Evolutionary conservation across 2,888 invertebrate genomes (phyloP), one percentile per base, ranked within the genome.

Genomic region (Sphecodes monilicornis): DNA sequence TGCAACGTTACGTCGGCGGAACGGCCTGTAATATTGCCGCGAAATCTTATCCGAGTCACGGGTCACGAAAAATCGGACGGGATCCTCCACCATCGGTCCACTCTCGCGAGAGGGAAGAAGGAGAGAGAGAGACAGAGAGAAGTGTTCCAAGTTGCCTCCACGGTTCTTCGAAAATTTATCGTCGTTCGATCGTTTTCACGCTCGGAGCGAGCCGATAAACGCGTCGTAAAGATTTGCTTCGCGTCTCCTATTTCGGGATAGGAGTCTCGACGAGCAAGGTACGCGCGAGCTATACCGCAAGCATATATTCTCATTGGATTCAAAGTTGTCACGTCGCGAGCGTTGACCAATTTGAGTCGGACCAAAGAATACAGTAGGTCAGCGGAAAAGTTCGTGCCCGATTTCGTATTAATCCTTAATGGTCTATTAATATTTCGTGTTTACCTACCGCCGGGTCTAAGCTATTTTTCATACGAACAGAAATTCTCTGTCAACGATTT

Each of bases 41-140:
- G 50, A 54, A 68, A 50, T 54, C 57, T 41, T 60, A 39, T 39
- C 70, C 39, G 36, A 29, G 76, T 70, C 76, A 32, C 77, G 57
- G 41, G 41, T 70, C 79, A 46, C 60, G 76, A 60, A 22, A 29
- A 64, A 69, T 70, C 54, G 43, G 41, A 39, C 69, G n/a, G 26
- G 41, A 41, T 69, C 26, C 26, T 6, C 41, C n/a, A 69, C 39
- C 26, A n/a, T 43, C 26, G 69, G 6, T 6, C 64, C 64, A 64
- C 64, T 18, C 29, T 60, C 60, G 60, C 60, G 60, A 29, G 60
- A 16, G 60, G 29, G 64, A 64, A 11, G 26, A 26, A 26, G 26
- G 0, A 46, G 4, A 13, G 13, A 11, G 57, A 26, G 26, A 50
- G n/a, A n/a, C n/a, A n/a, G 4, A 26, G 26, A 26, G 57, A 57